Conservation (phyloP, 1,140 invertebrate species). For the Pogonognathellus flavescens region DNA sequence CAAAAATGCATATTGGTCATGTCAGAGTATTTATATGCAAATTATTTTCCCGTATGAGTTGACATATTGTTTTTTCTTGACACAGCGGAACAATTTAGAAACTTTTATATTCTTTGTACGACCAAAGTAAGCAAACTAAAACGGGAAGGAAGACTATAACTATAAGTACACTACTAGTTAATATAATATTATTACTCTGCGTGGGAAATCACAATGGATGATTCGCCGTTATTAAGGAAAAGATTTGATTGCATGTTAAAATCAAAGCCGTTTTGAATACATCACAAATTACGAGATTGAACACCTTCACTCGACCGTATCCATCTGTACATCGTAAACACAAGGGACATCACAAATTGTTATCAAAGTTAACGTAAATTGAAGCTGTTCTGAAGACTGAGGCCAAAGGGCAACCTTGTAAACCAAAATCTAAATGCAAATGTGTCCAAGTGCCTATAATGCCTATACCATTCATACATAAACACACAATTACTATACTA, state of each 20-base stretch:
- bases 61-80: no score
- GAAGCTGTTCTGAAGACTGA: constrained; percentile 8
- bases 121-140: not conserved
- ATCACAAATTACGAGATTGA: not conserved
- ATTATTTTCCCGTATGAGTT: no score
- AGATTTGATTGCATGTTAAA: constrained; percentile 13
- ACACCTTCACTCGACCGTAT: not conserved
- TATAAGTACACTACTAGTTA: not conserved
- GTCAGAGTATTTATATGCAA: no score
- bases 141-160: constrained; percentile 15
- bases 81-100: no score
- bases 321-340: constrained; percentile 1
- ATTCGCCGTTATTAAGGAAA: not conserved
- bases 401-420: constrained; percentile 47
- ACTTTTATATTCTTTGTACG: no score
- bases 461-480: not conserved
- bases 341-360: not conserved
- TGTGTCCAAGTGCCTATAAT: not conserved
- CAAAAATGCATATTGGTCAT: no score
- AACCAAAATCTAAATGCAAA: constrained; percentile 40
- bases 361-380: constrained; percentile 1
- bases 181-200: no score
- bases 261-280: not conserved
- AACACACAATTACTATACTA: not conserved
- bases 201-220: constrained; percentile 6